phyloP scores from a whole-genome alignment of 2,113 vertebrate genomes.

The Ovis canadensis region DNA sequence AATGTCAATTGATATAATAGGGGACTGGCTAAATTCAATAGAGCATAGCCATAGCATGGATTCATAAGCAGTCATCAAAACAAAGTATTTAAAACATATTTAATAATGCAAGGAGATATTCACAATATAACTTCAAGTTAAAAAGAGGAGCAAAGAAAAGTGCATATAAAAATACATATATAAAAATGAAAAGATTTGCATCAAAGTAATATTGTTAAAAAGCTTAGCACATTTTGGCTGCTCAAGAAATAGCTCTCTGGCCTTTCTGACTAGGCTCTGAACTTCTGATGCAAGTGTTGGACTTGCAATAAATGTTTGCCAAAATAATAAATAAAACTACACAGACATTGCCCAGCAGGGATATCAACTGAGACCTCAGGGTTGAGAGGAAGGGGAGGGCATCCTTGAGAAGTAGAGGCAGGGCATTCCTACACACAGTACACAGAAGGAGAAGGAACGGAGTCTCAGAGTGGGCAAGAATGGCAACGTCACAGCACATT shows the following conservation, averaged over 20 bases:
- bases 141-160: background rate
- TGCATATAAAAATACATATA: background rate
- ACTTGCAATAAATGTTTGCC: background rate
- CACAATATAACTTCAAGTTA: background rate
- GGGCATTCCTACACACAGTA: background rate
- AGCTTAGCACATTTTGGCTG: background rate
- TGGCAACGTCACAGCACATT: background rate
- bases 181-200: background rate
- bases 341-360: no score
- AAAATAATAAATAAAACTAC: background rate
- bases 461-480: background rate
- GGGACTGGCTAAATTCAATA: no score
- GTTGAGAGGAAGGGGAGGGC: background rate
- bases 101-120: background rate
- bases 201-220: background rate
- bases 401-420: background rate
- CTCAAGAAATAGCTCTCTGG: background rate
- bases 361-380: background rate
- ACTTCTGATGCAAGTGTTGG: background rate
- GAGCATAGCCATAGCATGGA: background rate
- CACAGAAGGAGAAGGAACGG: background rate
- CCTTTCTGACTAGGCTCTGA: background rate
- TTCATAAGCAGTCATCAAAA: background rate
- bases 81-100: background rate
- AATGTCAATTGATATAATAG: accelerated